Base-by-base conservation (phyloP, 2,797 vertebrate species). In the Megalops cyprinoides region DNA sequence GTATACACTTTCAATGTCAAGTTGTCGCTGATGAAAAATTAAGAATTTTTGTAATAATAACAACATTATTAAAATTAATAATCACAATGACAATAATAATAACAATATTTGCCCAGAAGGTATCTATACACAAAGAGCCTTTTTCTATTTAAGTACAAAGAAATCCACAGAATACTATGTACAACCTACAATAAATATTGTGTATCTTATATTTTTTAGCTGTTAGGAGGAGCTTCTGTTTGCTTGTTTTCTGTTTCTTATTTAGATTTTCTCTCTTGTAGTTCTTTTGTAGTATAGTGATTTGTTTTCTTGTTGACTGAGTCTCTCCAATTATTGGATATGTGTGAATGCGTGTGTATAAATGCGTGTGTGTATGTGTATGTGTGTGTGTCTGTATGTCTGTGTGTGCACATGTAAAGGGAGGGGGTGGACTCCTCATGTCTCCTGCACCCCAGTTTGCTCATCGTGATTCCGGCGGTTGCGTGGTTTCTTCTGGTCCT, bases 121-220 rank as follows among this genome's bases (percentile, higher is more conserved):
- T 92, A 93, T 88, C 93, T 94, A 91, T 93, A 93, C 92, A 94
- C 92, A 93, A 91, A 93, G 91, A 94, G 91, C 91, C 84, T 90
- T 89, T 91, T 90, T 88, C 88, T 92, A 89, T 83, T 87, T 92
- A 94, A 91, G 93, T 94, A 95, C 92, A 94, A 95, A 95, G 93
- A 91, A 94, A 94, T 94, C 92, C 93, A 95, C 94, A 92, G 93
- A 93, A 92, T 93, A 93, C 93, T 96, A 94, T 94, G 88, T 97
- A 97, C 96, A 97, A 94, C 94, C 96, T 95, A 95, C 94, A 96
- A 97, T 97, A 98, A 97, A 98, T 96, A 97, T 93, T 91, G 87
- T 92, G 94, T 94, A 90, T 92, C 88, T 92, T 94, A 94, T 92
- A 88, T 69, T 78, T 86, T 89, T 87, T 92, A 92, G 89, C 90